Conservation (phyloP, 2,797 vertebrate genomes). For the Poeciliopsis paucimaculata region DNA sequence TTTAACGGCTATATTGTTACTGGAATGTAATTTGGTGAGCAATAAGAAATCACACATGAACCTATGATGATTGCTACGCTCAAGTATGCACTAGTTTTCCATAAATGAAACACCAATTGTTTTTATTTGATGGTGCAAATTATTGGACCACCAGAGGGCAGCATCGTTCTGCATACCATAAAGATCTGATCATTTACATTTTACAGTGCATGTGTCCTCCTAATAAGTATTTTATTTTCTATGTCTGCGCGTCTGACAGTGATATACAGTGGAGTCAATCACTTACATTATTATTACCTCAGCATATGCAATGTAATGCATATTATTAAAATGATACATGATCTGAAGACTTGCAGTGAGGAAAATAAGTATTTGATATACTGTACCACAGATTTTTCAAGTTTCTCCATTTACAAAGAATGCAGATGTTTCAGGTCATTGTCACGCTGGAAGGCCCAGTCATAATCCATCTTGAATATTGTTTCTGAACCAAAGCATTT, state of each 20-base stretch:
- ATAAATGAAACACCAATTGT: neutral
- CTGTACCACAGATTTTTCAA: neutral
- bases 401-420: neutral
- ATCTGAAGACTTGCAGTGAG: neutral
- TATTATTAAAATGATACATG: neutral
- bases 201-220: neutral
- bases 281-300: neutral
- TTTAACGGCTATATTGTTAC: neutral
- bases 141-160: conserved; percentile 56
- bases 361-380: neutral
- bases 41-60: neutral
- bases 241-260: conserved; percentile 6
- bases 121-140: neutral
- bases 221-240: conserved; percentile 3
- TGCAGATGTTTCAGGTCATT: neutral
- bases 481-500: neutral
- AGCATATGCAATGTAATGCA: neutral
- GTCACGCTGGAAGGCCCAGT: neutral
- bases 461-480: neutral
- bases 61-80: neutral
- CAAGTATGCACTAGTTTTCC: neutral
- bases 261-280: conserved; percentile 1
- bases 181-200: neutral
- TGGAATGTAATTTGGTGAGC: neutral
- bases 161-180: conserved; percentile 26